Percentiles rank a stretch among this genome's conserved stretches.
Evolutionary conservation across 1,140 invertebrate species (phyloP).

Genomic region (Charaxes varanes): DNA sequence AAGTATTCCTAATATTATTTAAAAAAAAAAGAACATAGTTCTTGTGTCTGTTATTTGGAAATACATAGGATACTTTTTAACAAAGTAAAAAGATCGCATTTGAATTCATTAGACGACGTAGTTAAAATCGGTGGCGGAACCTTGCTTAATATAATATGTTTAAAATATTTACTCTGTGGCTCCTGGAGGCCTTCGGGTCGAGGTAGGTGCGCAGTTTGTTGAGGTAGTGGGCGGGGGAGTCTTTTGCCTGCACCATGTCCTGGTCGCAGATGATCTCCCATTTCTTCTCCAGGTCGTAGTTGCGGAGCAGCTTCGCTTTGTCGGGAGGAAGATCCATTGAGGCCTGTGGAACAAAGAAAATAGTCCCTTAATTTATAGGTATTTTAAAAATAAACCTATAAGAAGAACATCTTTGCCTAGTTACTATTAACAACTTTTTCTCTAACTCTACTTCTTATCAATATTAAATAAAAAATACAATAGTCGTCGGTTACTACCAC

Average conservation of each 20-base stretch:
- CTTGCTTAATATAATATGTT: too few relatives aligned
- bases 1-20: too few relatives aligned
- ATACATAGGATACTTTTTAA: too few relatives aligned
- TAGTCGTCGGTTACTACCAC: neutral
- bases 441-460: neutral
- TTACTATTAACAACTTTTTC: neutral
- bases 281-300: slow-evolving; percentile 98
- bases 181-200: slow-evolving; percentile 95
- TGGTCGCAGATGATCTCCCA: slow-evolving; percentile 99
- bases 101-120: too few relatives aligned
- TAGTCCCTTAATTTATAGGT: too few relatives aligned
- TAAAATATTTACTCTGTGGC: slow-evolving; percentile 90
- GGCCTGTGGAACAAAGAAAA: slow-evolving; percentile 78
- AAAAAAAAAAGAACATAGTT: too few relatives aligned
- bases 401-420: too few relatives aligned
- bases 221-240: slow-evolving; percentile 96
- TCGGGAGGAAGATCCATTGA: slow-evolving; percentile 99
- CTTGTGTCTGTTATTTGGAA: too few relatives aligned
- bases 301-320: slow-evolving; percentile 96
- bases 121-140: too few relatives aligned
- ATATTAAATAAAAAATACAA: neutral
- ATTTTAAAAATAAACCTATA: too few relatives aligned
- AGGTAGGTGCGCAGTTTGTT: slow-evolving; percentile 94
- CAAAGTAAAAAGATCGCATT: too few relatives aligned
- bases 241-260: slow-evolving; percentile 97